Percentiles rank a stretch among this genome's conserved stretches.
Conservation (phyloP, 92 coral and sea anemone genomes). For the Galaxea fascicularis region DNA sequence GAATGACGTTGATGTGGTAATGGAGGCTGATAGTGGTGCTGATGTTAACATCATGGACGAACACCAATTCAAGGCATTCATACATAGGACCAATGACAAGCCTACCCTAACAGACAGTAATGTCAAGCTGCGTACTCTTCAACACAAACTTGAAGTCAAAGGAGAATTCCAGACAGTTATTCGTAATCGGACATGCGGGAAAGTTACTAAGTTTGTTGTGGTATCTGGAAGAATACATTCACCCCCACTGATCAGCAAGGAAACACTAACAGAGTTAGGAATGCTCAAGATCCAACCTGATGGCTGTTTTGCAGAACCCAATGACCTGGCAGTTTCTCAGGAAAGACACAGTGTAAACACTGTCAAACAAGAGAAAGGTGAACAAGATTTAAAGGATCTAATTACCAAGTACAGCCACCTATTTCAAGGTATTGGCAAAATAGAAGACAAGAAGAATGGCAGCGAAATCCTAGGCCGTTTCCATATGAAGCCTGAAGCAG, state of each 20-base stretch:
- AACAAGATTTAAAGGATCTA: slow-evolving; percentile 24
- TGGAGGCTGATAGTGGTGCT: slow-evolving; percentile 77
- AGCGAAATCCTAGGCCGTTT: slow-evolving; percentile 63
- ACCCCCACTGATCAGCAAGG: slow-evolving; percentile 54
- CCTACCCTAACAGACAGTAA: slow-evolving; percentile 37
- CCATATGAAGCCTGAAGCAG: slow-evolving; percentile 70
- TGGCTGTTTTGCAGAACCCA: slow-evolving; percentile 49
- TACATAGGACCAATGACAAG: slow-evolving; percentile 34
- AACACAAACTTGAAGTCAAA: slow-evolving; percentile 33
- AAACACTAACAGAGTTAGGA: slow-evolving; percentile 50
- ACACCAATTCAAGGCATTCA: slow-evolving; percentile 64
- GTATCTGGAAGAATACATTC: slow-evolving; percentile 54
- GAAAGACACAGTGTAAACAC: slow-evolving; percentile 17
- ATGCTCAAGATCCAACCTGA: slow-evolving; percentile 56
- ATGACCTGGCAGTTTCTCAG: slow-evolving; percentile 48
- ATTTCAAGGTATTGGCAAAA: slow-evolving; percentile 76
- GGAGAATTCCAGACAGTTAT: slow-evolving; percentile 17
- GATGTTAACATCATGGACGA: too few species aligned
- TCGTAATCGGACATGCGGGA: slow-evolving; percentile 1
- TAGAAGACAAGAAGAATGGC: slow-evolving; percentile 63
- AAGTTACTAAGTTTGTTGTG: slow-evolving; percentile 11
- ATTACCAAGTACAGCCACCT: slow-evolving; percentile 35
- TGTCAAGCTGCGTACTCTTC: slow-evolving; percentile 55
- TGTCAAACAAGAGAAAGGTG: slow-evolving; percentile 31
- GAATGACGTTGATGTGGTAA: slow-evolving; percentile 62